Evolutionary conservation across 2,888 invertebrate species (phyloP), one percentile per base, ranked within the genome.

Genomic region (Steromphala cineraria): DNA sequence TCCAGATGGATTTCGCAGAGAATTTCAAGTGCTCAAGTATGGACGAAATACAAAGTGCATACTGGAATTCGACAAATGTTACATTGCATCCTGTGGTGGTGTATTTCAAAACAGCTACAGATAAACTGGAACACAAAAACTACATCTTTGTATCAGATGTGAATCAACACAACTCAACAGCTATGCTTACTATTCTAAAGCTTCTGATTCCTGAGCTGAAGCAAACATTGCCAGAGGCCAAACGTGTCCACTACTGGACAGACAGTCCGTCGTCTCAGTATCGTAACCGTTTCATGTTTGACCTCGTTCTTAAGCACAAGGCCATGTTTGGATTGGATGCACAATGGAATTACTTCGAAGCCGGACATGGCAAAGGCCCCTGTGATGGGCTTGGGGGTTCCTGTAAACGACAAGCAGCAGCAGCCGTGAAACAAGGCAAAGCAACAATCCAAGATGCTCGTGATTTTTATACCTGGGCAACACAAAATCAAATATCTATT

Each of bases 261-360:
- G 84, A 85, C 36, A 82, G 82, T 55, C 87, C 82, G 19, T 79
- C 83, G 15, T 82, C 82, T 10, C 86, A 87, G 46, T 86, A 86
- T 67, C 53, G 83, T 24, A 86, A 85, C 31, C 67, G 75, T 8
- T 81, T 75, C 74, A 86, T 86, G 7, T 87, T 87, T 55, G 52
- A 78, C 36, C 17, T 75, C 4, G 28, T 84, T 13, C 17, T 71
- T 2, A 74, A 78, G 1, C 82, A 81, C 55, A 53, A 53, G 53
- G 10, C 2, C 53, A n/a, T n/a, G 36, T 36, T 55, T 55, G 55
- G 79, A 13, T 19, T 79, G n/a, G 46, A 77, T 2, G 80, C 81
- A 1, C 76, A 67, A 21, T 84, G 81, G 55, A 84, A 84, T 53
- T 82, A 79, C 55, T 86, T 85, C 74, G 79, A 85, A 67, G 56